phyloP scores from a whole-genome alignment of 1,140 invertebrate species.

The Scaptomyza hsui region DNA sequence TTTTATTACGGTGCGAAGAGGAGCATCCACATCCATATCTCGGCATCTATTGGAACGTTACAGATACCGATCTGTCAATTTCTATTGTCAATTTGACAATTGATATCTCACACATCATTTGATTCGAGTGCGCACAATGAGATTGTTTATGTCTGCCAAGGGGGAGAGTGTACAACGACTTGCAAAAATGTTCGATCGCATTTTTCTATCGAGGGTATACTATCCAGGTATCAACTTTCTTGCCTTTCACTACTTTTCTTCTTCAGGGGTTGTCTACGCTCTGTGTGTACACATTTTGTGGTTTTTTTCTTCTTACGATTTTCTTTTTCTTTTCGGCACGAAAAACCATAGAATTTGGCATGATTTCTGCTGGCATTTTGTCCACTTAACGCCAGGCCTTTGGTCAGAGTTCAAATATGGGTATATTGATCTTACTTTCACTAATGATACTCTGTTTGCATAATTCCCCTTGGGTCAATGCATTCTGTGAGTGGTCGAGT shows the following conservation, averaged over 20 bases:
- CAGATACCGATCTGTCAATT: slow-evolving; percentile 82
- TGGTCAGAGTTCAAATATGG: slow-evolving; percentile 79
- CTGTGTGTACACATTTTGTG: slow-evolving; percentile 53
- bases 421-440: slow-evolving; percentile 38
- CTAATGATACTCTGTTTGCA: slow-evolving; percentile 71
- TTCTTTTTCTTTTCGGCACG: neutral
- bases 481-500: slow-evolving; percentile 28
- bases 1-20: slow-evolving; percentile 70
- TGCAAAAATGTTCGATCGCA: slow-evolving; percentile 32
- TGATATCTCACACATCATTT: slow-evolving; percentile 84
- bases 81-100: slow-evolving; percentile 81
- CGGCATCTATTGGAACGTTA: slow-evolving; percentile 36
- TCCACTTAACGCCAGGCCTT: slow-evolving; percentile 50
- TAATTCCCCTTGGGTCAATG: slow-evolving; percentile 63
- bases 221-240: slow-evolving; percentile 57
- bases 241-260: slow-evolving; percentile 15
- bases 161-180: slow-evolving; percentile 36
- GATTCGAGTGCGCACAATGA: slow-evolving; percentile 81
- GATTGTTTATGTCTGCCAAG: slow-evolving; percentile 72
- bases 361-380: slow-evolving; percentile 65
- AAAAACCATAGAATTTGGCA: slow-evolving; percentile 56
- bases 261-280: slow-evolving; percentile 48
- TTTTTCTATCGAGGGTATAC: slow-evolving; percentile 15
- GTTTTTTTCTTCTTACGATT: slow-evolving; percentile 50
- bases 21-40: slow-evolving; percentile 27